Conservation (phyloP, 92 coral and sea anemone genomes). For the Palythoa heliodiscus region DNA sequence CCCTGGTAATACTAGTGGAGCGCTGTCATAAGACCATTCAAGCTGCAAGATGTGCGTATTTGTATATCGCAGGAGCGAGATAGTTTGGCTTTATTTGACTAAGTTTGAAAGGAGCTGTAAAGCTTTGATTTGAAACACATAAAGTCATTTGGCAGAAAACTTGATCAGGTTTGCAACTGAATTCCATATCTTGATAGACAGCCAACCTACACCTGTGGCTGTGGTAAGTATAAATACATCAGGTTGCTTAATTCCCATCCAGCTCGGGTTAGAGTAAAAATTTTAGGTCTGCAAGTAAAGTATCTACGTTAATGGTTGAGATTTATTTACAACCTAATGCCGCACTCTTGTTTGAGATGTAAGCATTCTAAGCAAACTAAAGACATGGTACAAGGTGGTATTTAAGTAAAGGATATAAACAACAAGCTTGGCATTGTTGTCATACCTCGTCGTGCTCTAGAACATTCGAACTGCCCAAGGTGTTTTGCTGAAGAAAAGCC, state of each 20-base stretch:
- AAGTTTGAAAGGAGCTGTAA: neutral
- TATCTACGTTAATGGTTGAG: too few species aligned
- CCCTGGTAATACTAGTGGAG: constrained; percentile 5
- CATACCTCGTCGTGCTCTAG: neutral
- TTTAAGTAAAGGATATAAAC: neutral
- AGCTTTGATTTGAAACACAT: too few species aligned
- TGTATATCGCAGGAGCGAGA: neutral
- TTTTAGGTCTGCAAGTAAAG: too few species aligned
- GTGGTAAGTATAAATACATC: too few species aligned
- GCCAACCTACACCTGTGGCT: too few species aligned
- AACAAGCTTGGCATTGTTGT: neutral
- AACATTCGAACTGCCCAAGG: neutral
- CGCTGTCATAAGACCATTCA: neutral
- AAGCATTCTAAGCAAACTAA: neutral
- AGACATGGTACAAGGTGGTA: neutral
- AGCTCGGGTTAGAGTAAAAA: too few species aligned
- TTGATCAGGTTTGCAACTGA: too few species aligned
- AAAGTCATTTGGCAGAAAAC: too few species aligned
- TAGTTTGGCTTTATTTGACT: neutral
- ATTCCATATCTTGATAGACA: too few species aligned
- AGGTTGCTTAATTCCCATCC: too few species aligned
- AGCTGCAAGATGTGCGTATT: neutral
- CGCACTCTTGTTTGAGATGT: neutral
- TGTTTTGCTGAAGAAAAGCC: neutral
- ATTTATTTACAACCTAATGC: neutral